Evolutionary conservation across 1,140 invertebrate species (phyloP).

Genomic region (Sipha flava): DNA sequence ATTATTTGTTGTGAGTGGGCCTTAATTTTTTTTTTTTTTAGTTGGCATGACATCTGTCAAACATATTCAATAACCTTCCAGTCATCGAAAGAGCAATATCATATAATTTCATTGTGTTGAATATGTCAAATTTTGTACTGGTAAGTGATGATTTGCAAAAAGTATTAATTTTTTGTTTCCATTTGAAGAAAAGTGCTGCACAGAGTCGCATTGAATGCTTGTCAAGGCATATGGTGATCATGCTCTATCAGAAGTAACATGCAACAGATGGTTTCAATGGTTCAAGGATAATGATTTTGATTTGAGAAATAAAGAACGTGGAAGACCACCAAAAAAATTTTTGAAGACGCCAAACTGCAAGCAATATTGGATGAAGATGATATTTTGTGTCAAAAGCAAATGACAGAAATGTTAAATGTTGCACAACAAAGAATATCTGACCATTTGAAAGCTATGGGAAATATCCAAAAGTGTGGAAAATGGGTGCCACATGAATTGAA

Average conservation of each 20-base stretch:
- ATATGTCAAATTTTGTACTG: background rate
- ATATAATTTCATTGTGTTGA: too few relatives aligned
- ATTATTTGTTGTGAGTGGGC: too few relatives aligned
- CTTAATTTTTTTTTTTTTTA: too few relatives aligned
- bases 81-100: too few relatives aligned
- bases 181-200: background rate
- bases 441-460: background rate
- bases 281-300: too few relatives aligned
- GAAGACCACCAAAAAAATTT: background rate
- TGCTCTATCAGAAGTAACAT: background rate
- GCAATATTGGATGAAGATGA: background rate
- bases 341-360: background rate
- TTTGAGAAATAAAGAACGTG: background rate
- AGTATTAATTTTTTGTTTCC: background rate
- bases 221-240: background rate
- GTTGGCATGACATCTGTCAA: too few relatives aligned
- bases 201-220: background rate
- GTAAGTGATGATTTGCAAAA: background rate
- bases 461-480: background rate
- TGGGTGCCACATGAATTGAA: background rate
- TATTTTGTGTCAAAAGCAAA: background rate
- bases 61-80: too few relatives aligned
- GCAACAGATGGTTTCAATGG: background rate
- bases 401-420: background rate
- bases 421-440: background rate